Base-by-base conservation (phyloP, 2,888 invertebrate genomes). In the Mycalesis mineus region DNA sequence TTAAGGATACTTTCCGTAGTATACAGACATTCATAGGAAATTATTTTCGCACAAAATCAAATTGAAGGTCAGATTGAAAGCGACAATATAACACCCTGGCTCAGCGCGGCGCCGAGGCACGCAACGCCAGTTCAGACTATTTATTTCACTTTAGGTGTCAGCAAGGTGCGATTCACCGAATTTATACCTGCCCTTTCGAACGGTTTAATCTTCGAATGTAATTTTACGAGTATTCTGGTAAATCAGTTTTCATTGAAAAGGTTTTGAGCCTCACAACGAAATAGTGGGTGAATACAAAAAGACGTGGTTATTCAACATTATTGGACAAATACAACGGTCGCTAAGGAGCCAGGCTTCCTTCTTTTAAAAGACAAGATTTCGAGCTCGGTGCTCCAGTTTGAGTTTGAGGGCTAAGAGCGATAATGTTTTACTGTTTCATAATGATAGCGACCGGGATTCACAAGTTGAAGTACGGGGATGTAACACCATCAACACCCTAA, bases 91-190 rank as follows among this genome's bases (percentile, higher is more conserved):
- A 48, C 53, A 58, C 58, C 28, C 33, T 31, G 45, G 49, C 41
- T 44, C 40, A 63, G 67, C 33, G 62, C 52, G 65, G 64, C 58
- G 58, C 68, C 66, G 67, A 60, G 68, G 63, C 74, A 76, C 77
- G 77, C 78, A 74, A 74, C 65, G 66, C 67, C 69, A 63, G 72
- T 71, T 70, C 66, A 66, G 65, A 74, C 80, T 74, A 80, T 82
- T 81, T 80, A 80, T 81, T 77, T 78, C 75, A 80, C 78, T 81
- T 76, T 76, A 72, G 71, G 66, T 76, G 75, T 76, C 76, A 80
- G 71, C 66, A 62, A 68, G 69, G 67, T 71, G 72, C 68, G 70
- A 71, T 69, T 69, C 62, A 61, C 51, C 61, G 65, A 71, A 71
- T 74, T 71, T 74, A 72, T 71, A 67, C 58, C 64, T 65, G 66